These are phyloP conservation scores for Styela clava DNA, from an alignment of 23 tunicate genomes.

Conservation along the genomic window DNA sequence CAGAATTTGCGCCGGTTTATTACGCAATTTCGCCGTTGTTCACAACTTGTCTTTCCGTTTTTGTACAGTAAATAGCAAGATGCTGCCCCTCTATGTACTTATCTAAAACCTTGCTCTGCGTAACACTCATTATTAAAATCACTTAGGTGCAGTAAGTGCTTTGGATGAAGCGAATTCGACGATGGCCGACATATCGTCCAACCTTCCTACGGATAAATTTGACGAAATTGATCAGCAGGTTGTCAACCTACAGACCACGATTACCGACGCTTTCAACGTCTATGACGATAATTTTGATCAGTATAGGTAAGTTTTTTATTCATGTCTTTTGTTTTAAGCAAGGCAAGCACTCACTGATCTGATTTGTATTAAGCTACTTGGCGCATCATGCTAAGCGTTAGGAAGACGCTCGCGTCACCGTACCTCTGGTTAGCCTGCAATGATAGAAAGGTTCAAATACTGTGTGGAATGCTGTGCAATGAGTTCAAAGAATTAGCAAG, in stretches of 20 bases:
- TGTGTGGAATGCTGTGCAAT: no score
- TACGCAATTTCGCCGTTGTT: neutral
- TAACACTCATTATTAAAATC: neutral
- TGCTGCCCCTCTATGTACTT: no score
- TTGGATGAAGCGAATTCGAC: constrained; percentile 29
- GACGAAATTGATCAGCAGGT: neutral
- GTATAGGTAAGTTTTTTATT: constrained; percentile 23
- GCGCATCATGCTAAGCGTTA: no score
- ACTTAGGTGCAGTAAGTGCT: constrained; percentile 20
- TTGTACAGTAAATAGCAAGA: neutral
- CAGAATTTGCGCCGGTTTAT: neutral
- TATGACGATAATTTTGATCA: constrained; percentile 30
- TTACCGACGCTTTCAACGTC: constrained; percentile 23
- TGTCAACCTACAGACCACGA: neutral
- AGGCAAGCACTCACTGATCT: no score
- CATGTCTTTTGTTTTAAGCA: no score
- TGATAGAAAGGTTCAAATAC: no score
- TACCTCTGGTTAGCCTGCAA: no score
- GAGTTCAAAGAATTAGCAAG: no score
- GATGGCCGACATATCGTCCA: neutral
- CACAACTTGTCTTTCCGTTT: neutral
- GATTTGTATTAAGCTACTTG: no score
- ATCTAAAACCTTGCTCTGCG: no score
- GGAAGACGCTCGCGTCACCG: no score
- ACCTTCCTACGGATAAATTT: constrained; percentile 1